A percentile compares a stretch with the other conserved stretches of the same genome.
phyloP scores from a whole-genome alignment of 92 coral and sea anemone species.

The Metridium senile region DNA sequence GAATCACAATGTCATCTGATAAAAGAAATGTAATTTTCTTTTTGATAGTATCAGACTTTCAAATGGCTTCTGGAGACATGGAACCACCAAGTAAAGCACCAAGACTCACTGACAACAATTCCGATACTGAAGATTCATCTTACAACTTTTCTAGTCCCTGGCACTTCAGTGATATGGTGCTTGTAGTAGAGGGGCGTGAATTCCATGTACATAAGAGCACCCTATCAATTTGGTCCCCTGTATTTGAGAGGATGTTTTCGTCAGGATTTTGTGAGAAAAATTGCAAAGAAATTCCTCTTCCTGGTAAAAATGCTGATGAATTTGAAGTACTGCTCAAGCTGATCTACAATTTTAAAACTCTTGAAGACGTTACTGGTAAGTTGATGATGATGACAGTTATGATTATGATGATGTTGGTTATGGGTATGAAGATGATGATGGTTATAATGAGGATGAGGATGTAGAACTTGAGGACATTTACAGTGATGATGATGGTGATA shows the following conservation, averaged over 20 bases:
- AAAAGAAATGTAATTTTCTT: no score
- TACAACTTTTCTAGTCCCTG: slow-evolving; percentile 26
- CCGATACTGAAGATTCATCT: neutral
- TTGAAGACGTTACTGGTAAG: neutral
- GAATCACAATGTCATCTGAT: no score
- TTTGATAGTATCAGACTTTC: no score
- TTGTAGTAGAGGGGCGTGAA: slow-evolving; percentile 55
- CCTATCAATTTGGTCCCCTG: slow-evolving; percentile 81
- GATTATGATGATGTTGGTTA: no score
- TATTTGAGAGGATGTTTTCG: slow-evolving; percentile 77
- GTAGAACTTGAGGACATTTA: no score
- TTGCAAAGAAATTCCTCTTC: neutral
- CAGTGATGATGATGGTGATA: no score
- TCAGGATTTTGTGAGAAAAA: neutral
- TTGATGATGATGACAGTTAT: no score
- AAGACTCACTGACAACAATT: no score
- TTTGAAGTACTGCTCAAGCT: neutral
- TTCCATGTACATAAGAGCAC: slow-evolving; percentile 79
- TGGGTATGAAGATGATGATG: no score
- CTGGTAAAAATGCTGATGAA: neutral
- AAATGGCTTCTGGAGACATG: neutral
- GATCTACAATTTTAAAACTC: neutral
- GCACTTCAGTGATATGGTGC: slow-evolving; percentile 76
- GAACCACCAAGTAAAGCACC: neutral
- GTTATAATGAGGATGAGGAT: no score